Conservation (phyloP, 2,797 vertebrate genomes). For the Diceros bicornis region DNA sequence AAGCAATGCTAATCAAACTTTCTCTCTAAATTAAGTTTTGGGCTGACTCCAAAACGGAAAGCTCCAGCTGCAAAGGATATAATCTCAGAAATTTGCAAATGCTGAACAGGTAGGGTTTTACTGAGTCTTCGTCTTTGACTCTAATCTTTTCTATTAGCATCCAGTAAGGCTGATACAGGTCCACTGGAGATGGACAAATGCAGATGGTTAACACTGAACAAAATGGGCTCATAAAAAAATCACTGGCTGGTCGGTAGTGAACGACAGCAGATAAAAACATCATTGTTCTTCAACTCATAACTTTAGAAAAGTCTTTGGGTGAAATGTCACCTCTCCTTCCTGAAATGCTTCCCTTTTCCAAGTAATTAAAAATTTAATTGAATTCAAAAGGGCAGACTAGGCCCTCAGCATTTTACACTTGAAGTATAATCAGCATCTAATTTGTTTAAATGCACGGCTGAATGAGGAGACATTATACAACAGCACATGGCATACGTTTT, state of each 20-base stretch:
- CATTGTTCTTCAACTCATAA: background rate
- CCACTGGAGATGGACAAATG: background rate
- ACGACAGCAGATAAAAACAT: conserved; percentile 27
- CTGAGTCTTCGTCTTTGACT: background rate
- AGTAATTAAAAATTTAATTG: conserved; percentile 65
- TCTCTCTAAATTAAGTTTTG: conserved; percentile 29
- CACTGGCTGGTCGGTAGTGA: background rate
- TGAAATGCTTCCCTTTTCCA: conserved; percentile 1
- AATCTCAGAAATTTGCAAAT: conserved; percentile 14
- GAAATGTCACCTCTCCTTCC: conserved; percentile 28
- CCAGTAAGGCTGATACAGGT: background rate
- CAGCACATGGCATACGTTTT: background rate
- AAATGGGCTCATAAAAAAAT: conserved; percentile 2
- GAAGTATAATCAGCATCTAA: conserved; percentile 45
- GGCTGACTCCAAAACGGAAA: background rate
- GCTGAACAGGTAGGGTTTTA: background rate
- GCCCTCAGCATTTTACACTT: conserved; percentile 13
- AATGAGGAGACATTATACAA: conserved; percentile 22
- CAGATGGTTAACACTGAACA: background rate
- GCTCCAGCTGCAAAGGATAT: background rate
- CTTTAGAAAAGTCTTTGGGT: conserved; percentile 14
- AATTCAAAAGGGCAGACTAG: conserved; percentile 47
- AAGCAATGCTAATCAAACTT: conserved; percentile 54
- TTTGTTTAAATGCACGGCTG: conserved; percentile 37
- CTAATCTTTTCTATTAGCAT: background rate